Evolutionary conservation across 37 sponge, comb jelly and placozoan species (phyloP), one percentile per base, ranked within the genome.

Genomic region (Bolinopsis microptera): DNA sequence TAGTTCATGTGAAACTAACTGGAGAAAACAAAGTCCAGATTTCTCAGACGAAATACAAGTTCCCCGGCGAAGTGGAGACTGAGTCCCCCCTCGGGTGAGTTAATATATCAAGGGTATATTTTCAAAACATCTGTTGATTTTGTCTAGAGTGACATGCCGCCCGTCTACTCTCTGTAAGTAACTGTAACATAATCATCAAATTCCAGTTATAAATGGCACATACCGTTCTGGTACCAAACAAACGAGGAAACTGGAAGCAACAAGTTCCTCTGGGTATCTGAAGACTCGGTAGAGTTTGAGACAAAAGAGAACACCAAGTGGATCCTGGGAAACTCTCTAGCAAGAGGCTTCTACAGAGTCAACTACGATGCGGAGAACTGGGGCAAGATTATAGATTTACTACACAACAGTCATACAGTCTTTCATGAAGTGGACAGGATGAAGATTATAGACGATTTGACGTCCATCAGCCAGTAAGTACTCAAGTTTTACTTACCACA

Each of bases 341-440:
- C 82, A 32, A 2, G 82, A 80, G 82, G 82, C 9, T 80, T 80
- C 23, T 80, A 80, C 82, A 80, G 82, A 80, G 82, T 80, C 23
- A 80, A 24, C 37, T 80, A 80, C 38, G 38, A 32, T 8, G 35
- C 82, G 21, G 82, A 80, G 21, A 32, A 36, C 23, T 80, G 82
- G 82, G 82, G 1, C 38, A 13, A 80, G 38, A 80, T 80, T 36
- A 80, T 80, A 5, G 35, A 16, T 3, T 30, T 80, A 13, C 82
- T 80, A 3, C 82, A 80, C 38, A 35, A 80, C 35, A 80, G 30
- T 80, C 82, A 80, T 30, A 33, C 24, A 0, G 38, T 80, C 21
- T 80, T 80, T 35, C 22, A 33, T 37, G 82, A 80, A 30, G 82
- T 35, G 16, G 82, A 80, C 38, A 28, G 82, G 82, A 80, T 80